These are phyloP conservation scores for Dolichomitus sp. DNA, from an alignment of 2,888 invertebrate genomes.

Conservation along the genomic window DNA sequence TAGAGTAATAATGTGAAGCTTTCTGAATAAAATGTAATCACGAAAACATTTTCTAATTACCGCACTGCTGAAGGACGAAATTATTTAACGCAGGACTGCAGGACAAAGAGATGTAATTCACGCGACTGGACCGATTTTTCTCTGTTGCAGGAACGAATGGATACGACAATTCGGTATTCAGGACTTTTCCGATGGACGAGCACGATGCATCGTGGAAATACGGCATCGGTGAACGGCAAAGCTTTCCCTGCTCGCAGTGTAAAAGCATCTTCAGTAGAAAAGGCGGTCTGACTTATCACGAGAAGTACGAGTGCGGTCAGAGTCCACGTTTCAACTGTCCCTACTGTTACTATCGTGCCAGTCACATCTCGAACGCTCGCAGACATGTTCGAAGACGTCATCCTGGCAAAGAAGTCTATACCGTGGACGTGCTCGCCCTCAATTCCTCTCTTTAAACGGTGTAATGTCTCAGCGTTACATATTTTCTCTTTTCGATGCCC, in stretches of 20 bases:
- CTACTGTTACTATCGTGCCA: conserved; percentile 76
- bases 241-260: conserved; percentile 74
- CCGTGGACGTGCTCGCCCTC: conserved; percentile 69
- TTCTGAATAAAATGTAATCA: conserved; percentile 7
- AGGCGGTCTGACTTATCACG: conserved; percentile 75
- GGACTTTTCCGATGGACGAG: not conserved
- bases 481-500: not conserved
- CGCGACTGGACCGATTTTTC: conserved; percentile 16
- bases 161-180: not conserved
- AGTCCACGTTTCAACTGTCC: conserved; percentile 80
- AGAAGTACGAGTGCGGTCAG: conserved; percentile 78
- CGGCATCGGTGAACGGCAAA: conserved; percentile 46
- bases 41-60: not conserved
- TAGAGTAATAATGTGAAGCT: not conserved
- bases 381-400: conserved; percentile 77
- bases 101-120: not conserved
- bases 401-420: conserved; percentile 72
- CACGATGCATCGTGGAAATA: conserved; percentile 10
- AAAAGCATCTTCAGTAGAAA: conserved; percentile 75
- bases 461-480: not conserved
- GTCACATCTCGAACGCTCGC: conserved; percentile 77
- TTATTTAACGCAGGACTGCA: not conserved
- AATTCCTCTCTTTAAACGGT: not conserved
- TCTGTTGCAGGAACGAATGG: conserved; percentile 33
- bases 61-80: not conserved